These are phyloP conservation scores for Stichodactyla helianthus DNA, from an alignment of 64 coral and sea anemone species.

Conservation along the genomic window DNA sequence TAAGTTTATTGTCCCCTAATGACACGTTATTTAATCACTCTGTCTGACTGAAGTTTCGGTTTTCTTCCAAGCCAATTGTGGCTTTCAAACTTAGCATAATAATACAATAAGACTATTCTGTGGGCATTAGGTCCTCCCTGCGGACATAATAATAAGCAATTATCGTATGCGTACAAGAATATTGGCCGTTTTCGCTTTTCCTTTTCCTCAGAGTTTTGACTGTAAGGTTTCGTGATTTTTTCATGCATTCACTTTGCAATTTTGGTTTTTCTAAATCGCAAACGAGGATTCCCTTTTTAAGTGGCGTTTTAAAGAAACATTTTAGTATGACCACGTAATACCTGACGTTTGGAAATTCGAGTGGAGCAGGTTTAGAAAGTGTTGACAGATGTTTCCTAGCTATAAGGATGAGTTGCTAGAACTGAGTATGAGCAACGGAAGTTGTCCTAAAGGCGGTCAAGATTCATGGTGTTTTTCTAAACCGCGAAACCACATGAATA, in stretches of 20 bases:
- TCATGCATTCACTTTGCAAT: background rate
- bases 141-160: background rate
- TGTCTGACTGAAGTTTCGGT: background rate
- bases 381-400: slow-evolving; percentile 1
- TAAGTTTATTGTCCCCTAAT: background rate
- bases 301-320: background rate
- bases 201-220: background rate
- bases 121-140: background rate
- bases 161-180: background rate
- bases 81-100: background rate
- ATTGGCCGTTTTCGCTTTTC: background rate
- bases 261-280: background rate
- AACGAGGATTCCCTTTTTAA: background rate
- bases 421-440: background rate
- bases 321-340: background rate
- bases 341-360: background rate
- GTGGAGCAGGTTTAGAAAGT: background rate
- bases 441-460: background rate
- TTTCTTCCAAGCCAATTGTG: background rate
- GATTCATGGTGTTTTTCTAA: background rate
- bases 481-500: background rate
- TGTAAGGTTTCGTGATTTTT: background rate
- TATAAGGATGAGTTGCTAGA: background rate
- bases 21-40: background rate
- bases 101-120: background rate